Evolutionary conservation across 2,797 vertebrate genomes (phyloP), one percentile per base, ranked within the genome.

Genomic region (Myripristis jacobus): DNA sequence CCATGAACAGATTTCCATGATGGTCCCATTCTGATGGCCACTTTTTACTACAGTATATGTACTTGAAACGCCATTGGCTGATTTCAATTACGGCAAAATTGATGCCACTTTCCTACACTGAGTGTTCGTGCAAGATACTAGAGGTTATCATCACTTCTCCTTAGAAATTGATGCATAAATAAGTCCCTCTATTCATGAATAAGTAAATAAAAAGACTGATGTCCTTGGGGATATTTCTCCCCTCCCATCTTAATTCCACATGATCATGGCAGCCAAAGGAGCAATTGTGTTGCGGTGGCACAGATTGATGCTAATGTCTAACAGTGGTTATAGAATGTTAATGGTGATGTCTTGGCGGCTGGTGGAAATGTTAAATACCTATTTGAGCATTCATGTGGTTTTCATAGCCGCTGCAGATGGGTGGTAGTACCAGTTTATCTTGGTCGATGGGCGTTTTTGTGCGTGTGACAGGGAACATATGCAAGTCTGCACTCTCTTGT

Each of bases 301-400:
- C 82, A 76, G 78, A 87, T 83, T 77, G 79, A 89, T 77, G 73
- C 54, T 66, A 65, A 54, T 70, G 77, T 75, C 64, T 73, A 63
- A 69, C 62, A 3, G 63, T 53, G 53, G 56, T 78, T 84, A 48
- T 44, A 55, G 72, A 55, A 88, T 75, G 74, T 66, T 84, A 84
- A 86, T 84, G 72, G 51, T 60, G 75, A 84, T 74, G 75, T 80
- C 75, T 66, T 25, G 38, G 48, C 57, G 62, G 69, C 69, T 66
- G 58, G 2, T 64, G 31, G 74, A 75, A 83, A 86, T 81, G 76
- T 79, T 81, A 68, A 83, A 80, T 64, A 57, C 62, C 72, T 66
- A 50, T 79, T 76, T 79, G 66, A 62, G 53, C 50, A 48, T 76
- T 59, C 12, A 62, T 64, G 29, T 46, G 61, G 51, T 66, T 66